A percentile compares a stretch with the other conserved stretches of the same genome.
Evolutionary conservation across 2,888 invertebrate genomes (phyloP).

Genomic region (Pheosia tremula): DNA sequence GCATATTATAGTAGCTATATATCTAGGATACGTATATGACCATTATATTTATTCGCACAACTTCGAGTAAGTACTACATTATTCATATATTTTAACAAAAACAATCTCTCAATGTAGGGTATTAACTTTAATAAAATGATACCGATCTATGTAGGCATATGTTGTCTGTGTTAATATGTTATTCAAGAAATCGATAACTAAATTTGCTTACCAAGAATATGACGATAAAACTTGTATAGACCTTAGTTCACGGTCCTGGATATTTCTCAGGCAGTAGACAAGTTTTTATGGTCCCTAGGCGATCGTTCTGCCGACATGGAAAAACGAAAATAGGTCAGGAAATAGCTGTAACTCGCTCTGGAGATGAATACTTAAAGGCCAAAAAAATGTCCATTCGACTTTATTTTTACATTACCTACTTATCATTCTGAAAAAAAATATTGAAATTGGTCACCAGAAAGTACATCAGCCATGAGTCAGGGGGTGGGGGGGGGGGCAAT

Average conservation of each 20-base stretch:
- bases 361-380: background rate
- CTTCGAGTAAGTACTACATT: background rate
- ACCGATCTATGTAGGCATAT: background rate
- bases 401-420: too few relatives aligned
- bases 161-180: background rate
- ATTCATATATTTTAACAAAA: background rate
- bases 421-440: too few relatives aligned
- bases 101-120: background rate
- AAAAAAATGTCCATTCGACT: too few relatives aligned
- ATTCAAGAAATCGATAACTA: background rate
- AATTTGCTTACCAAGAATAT: background rate
- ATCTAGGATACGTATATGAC: too few relatives aligned
- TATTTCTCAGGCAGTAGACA: background rate
- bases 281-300: background rate
- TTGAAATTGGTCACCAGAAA: too few relatives aligned
- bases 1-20: too few relatives aligned
- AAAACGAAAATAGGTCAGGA: background rate
- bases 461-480: too few relatives aligned
- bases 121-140: background rate
- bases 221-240: background rate
- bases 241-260: background rate
- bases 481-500: too few relatives aligned
- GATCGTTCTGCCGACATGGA: background rate
- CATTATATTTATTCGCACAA: background rate
- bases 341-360: background rate